Percentiles rank a stretch among this genome's conserved stretches.
Evolutionary conservation across 2,113 vertebrate genomes (phyloP).

Genomic region (Hassar affinis): DNA sequence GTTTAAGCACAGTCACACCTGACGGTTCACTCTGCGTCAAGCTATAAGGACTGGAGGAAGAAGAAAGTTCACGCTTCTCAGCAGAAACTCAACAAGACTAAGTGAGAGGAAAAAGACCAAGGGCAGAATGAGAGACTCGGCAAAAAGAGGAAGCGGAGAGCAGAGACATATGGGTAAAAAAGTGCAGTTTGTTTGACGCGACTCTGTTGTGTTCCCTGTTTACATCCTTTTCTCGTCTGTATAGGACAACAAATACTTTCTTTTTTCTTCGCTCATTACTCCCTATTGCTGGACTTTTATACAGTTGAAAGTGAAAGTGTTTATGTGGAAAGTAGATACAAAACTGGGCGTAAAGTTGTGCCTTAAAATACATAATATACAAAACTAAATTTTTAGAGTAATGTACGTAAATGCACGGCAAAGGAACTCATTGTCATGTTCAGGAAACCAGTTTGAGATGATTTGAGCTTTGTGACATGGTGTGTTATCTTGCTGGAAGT

Average conservation of each 20-base stretch:
- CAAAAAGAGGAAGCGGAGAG: slow-evolving; percentile 66
- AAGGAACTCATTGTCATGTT: too few species aligned
- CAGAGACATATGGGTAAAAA: slow-evolving; percentile 68
- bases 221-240: slow-evolving; percentile 7
- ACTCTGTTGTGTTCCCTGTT: slow-evolving; percentile 1
- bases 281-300: not conserved
- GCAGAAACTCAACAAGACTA: slow-evolving; percentile 21
- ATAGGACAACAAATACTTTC: not conserved
- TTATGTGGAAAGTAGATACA: not conserved
- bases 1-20: slow-evolving; percentile 54
- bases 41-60: slow-evolving; percentile 30
- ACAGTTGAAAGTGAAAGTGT: not conserved
- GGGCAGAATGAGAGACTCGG: slow-evolving; percentile 72
- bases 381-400: not conserved
- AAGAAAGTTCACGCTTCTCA: slow-evolving; percentile 20
- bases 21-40: slow-evolving; percentile 27
- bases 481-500: too few species aligned
- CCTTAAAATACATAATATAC: not conserved
- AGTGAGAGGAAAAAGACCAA: slow-evolving; percentile 30
- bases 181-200: not conserved
- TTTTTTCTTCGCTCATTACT: not conserved
- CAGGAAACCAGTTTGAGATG: too few species aligned
- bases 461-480: too few species aligned
- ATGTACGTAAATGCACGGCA: too few species aligned
- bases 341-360: not conserved